A percentile compares a stretch with the other conserved stretches of the same genome.
phyloP scores from a whole-genome alignment of 2,113 vertebrate genomes.

The Catagonus wagneri region DNA sequence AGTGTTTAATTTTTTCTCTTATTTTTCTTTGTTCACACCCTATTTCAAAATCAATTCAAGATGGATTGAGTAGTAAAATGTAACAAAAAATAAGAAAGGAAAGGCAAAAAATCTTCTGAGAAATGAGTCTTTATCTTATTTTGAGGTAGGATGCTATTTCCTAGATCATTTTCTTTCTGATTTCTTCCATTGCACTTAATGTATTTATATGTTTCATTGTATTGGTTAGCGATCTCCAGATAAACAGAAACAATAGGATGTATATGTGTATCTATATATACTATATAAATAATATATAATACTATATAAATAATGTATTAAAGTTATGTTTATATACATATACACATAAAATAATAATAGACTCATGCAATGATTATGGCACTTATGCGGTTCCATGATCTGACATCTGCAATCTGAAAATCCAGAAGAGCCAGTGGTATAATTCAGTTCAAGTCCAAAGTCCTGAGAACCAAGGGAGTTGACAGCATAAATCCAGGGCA shows the following conservation, averaged over 20 bases:
- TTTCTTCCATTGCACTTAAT: not conserved
- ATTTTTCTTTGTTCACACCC: not conserved
- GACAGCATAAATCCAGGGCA: not conserved
- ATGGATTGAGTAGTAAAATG: not conserved
- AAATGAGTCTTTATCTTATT: not conserved
- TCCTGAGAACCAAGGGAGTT: not conserved
- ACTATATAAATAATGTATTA: no score
- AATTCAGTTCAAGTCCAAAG: not conserved
- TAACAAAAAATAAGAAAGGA: not conserved
- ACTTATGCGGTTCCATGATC: not conserved
- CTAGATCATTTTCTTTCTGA: not conserved
- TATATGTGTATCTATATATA: not conserved
- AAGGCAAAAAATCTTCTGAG: not conserved
- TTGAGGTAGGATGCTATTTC: not conserved
- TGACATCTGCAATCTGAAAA: not conserved
- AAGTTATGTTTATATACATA: not conserved
- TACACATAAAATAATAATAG: not conserved
- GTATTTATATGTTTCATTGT: not conserved
- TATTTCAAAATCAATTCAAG: not conserved
- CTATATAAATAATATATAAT: not conserved
- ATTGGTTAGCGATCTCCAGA: not conserved
- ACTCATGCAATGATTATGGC: not conserved
- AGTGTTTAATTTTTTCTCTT: slow-evolving; percentile 7
- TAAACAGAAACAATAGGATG: not conserved
- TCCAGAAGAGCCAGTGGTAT: not conserved